Evolutionary conservation across 53 echinoderm and acorn worm species (phyloP).

Genomic region (Zoroaster sp.): DNA sequence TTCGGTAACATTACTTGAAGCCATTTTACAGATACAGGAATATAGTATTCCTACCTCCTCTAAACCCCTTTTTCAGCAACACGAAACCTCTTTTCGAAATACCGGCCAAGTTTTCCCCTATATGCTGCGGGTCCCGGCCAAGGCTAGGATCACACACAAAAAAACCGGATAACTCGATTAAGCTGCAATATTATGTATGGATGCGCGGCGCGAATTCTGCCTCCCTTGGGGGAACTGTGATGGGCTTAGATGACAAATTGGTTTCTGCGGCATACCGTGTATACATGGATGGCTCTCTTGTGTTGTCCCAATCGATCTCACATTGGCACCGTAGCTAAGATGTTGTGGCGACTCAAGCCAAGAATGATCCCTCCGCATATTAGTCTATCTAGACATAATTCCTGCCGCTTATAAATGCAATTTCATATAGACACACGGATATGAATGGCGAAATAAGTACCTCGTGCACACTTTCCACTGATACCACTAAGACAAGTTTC

Average conservation of each 20-base stretch:
- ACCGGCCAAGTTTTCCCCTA: neutral
- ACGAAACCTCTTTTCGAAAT: neutral
- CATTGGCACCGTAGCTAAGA: neutral
- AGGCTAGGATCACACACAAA: neutral
- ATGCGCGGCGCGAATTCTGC: neutral
- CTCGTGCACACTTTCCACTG: no score
- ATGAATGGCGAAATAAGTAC: no score
- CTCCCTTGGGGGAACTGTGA: neutral
- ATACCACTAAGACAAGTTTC: no score
- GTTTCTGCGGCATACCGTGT: conserved; percentile 4
- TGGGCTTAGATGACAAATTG: conserved; percentile 34
- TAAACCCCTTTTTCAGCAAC: neutral
- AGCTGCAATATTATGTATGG: conserved; percentile 24
- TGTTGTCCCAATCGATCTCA: conserved; percentile 33
- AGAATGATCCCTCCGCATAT: neutral
- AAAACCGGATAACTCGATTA: conserved; percentile 22
- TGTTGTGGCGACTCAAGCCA: neutral
- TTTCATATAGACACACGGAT: neutral
- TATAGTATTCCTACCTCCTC: neutral
- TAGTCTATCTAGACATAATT: neutral
- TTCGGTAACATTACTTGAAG: neutral
- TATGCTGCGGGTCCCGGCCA: neutral
- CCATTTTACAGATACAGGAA: neutral
- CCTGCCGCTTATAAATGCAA: neutral
- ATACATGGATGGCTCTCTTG: neutral